Base-by-base conservation (phyloP, 2,113 vertebrate genomes). In the Actenoides hombroni region DNA sequence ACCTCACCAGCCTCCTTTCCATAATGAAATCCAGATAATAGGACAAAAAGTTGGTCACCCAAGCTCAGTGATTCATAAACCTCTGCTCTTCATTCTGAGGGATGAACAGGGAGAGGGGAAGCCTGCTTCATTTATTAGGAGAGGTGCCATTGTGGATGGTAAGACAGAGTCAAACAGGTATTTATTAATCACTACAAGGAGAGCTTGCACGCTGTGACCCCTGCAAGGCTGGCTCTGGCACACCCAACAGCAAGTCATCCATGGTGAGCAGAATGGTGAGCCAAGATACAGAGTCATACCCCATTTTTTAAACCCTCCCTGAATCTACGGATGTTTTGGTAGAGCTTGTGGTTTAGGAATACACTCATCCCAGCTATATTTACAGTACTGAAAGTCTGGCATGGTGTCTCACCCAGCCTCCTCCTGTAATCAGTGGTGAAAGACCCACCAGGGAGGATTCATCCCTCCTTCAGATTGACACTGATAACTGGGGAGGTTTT, bases 121-220 rank as follows among this genome's bases (percentile, higher is more conserved):
- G 14, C 46, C 46, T 28, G 12, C 51, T 56, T 60, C 57, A 9
- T 76, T 84, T 77, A 39, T n/a, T 28, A 44, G 53, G 17, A 35
- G 33, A 49, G 37, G 28, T 79, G 13, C 53, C 73, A 10, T 5
- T 78, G 6, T 49, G 48, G 61, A 11, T 46, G n/a, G 39, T 46
- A 33, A 56, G 49, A 8, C 53, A 53, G 26, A 85, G 63, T 42
- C 71, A 33, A 54, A 25, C 25, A 69, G 75, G 44, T 13, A 8
- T 40, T 61, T 74, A 28, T 81, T 81, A 7, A 16, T 88, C 56
- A 21, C 26, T 19, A 2, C 29, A 16, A 16, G 18, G 29, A 80
- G 15, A 0, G 0, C 37, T 69, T 53, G 39, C 59, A 33, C 0
- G 0, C 39, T 0, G 0, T 83, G 44, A 3, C 25, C 31, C 35